Conservation (phyloP, 2,888 invertebrate species). For the Andrena minutula region DNA sequence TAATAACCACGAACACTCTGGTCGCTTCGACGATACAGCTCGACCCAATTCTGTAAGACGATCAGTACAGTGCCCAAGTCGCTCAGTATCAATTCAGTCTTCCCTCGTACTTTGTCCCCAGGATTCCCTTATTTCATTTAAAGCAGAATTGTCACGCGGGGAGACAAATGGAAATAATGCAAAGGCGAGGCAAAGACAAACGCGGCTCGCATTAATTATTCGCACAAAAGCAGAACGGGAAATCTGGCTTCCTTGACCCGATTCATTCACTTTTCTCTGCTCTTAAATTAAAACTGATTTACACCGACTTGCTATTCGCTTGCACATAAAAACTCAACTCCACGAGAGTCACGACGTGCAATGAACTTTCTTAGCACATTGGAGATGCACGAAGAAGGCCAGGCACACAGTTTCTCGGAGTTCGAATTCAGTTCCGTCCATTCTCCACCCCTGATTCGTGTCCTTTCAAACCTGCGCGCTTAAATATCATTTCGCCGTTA, state of each 20-base stretch:
- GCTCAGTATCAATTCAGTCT: neutral
- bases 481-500: neutral
- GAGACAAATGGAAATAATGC: conserved; percentile 18
- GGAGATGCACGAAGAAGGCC: neutral
- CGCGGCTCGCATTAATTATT: conserved; percentile 12
- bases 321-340: neutral
- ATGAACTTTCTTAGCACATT: neutral
- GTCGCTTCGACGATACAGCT: too few relatives aligned
- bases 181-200: neutral
- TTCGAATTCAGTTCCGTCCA: neutral
- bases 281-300: conserved; percentile 32
- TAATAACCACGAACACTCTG: too few relatives aligned
- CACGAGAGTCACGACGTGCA: neutral
- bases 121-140: neutral
- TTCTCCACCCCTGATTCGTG: neutral
- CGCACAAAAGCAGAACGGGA: neutral
- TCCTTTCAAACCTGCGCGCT: neutral
- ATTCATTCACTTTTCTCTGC: neutral
- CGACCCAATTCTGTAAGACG: too few relatives aligned
- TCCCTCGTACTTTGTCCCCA: neutral
- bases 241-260: conserved; percentile 18
- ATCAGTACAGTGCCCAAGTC: neutral
- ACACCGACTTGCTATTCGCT: conserved; percentile 16
- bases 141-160: neutral
- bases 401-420: neutral